Percentiles rank a stretch among this genome's conserved stretches.
Conservation (phyloP, 1,140 invertebrate species). For the Ladona fulva region DNA sequence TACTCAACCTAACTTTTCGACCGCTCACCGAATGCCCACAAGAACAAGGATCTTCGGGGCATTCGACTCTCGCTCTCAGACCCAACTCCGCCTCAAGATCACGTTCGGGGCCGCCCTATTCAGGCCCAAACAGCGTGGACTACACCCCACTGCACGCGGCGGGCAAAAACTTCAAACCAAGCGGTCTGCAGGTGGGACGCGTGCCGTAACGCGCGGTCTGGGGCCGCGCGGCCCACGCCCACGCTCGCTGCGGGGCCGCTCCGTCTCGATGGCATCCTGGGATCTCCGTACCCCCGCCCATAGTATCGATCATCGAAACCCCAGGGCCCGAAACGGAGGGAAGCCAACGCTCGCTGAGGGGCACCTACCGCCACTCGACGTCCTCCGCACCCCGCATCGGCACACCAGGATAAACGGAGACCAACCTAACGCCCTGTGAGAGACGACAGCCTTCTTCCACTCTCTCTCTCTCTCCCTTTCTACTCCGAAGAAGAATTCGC, state of each 20-base stretch:
- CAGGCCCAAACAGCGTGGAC: no score
- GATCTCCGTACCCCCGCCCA: background rate
- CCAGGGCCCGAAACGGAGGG: background rate
- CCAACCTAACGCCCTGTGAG: background rate
- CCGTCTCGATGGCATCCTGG: background rate
- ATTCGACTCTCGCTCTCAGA: no score
- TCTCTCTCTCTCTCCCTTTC: background rate
- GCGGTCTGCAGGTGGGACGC: background rate
- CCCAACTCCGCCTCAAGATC: no score
- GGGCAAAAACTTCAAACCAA: background rate
- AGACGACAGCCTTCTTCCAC: background rate
- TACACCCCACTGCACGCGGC: no score
- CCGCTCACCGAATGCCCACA: no score
- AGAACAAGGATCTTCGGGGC: no score
- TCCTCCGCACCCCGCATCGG: background rate
- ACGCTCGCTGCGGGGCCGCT: background rate
- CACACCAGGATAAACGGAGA: background rate
- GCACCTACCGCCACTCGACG: background rate
- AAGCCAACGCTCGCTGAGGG: background rate
- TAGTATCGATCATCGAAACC: background rate
- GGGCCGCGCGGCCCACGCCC: no score
- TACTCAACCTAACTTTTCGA: no score
- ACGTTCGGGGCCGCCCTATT: no score
- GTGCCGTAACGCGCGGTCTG: background rate
- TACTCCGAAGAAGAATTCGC: background rate